These are phyloP conservation scores for Misgurnus anguillicaudatus DNA, from an alignment of 2,113 vertebrate species.

Conservation along the genomic window DNA sequence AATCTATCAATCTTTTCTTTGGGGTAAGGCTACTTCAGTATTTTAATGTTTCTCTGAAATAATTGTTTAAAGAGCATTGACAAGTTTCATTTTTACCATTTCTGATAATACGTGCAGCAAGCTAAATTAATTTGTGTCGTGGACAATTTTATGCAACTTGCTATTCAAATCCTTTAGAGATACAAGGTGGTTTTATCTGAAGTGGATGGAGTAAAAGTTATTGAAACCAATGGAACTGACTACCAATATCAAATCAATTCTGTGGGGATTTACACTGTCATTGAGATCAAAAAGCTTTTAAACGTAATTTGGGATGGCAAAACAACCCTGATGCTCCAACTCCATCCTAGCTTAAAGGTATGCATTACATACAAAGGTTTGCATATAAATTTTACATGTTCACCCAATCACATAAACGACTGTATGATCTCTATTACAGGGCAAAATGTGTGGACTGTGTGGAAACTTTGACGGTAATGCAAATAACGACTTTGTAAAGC, in stretches of 20 bases:
- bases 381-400: neutral
- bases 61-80: too few relatives aligned
- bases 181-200: constrained; percentile 81
- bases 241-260: constrained; percentile 79
- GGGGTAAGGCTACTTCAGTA: constrained; percentile 68
- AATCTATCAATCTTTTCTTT: constrained; percentile 84
- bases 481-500: constrained; percentile 85
- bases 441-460: constrained; percentile 85
- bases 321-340: constrained; percentile 85
- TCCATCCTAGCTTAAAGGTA: constrained; percentile 83
- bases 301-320: constrained; percentile 88
- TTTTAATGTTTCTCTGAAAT: too few relatives aligned
- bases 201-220: constrained; percentile 71
- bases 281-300: constrained; percentile 80
- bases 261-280: constrained; percentile 85
- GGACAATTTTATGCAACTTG: neutral
- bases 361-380: neutral
- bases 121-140: too few relatives aligned
- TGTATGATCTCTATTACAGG: constrained; percentile 64
- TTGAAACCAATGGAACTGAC: constrained; percentile 64
- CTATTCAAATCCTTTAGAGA: constrained; percentile 69
- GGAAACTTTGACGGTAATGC: constrained; percentile 88
- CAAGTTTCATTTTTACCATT: too few relatives aligned
- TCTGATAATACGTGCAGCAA: too few relatives aligned
- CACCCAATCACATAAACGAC: neutral